Evolutionary conservation across 2,113 vertebrate species (phyloP), one percentile per base, ranked within the genome.

Genomic region (Rhea americana): DNA sequence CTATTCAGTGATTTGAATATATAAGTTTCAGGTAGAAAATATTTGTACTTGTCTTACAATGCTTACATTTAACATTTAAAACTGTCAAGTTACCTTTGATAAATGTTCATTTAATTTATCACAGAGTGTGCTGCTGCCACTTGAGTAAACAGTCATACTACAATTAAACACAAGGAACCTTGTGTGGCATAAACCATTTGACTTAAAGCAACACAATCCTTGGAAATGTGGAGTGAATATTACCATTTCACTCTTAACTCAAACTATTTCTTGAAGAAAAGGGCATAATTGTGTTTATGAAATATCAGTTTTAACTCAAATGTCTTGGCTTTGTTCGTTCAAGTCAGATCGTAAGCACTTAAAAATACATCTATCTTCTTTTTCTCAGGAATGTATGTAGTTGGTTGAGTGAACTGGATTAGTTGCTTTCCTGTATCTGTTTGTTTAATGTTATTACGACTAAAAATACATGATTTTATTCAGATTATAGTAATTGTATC

Each of bases 31-130:
- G 73, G 73, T 95, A 95, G 82, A 93, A 90, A 30, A 76, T 90
- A 75, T 96, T 96, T 94, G 90, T 95, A 91, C 70, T 95, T 94
- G 94, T 95, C 93, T 95, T 83, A 80, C 55, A 7, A 0, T 83
- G 91, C 56, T 92, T 93, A 75, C 4, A 1, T 75, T 92, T 91
- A 90, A 74, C 79, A 53, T 95, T 91, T 93, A 72, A 82, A 78
- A 24, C 65, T 96, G 85, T 67, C 94, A 86, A 24, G 72, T 68
- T 90, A 26, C 39, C 35, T 74, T 89, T 95, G 87, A 85, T 90
- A 88, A 92, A 95, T 83, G 61, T 32, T 65, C 76, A 68, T 67
- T 93, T 93, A 74, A 90, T 93, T 91, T 95, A 75, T 94, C 89
- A 83, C 65, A 56, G 71, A 76, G 32, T 85, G 37, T 75, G 76